Conservation (phyloP, 2,888 invertebrate species). For the Papilio gigon region DNA sequence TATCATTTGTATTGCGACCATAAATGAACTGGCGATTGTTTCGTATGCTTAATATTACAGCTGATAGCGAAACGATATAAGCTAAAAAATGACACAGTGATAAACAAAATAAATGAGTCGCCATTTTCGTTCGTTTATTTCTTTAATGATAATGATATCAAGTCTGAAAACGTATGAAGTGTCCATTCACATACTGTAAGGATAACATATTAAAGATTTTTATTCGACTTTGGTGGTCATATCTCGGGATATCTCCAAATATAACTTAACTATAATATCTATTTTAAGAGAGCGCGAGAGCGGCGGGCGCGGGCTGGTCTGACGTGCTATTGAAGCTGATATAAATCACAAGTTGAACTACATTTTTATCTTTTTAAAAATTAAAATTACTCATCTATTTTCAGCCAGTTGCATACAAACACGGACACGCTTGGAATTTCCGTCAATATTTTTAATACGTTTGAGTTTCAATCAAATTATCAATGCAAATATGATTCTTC, state of each 20-base stretch:
- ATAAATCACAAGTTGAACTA: background rate
- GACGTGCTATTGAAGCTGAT: background rate
- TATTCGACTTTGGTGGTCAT: background rate
- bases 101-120: too few species aligned
- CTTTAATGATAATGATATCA: background rate
- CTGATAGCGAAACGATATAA: background rate
- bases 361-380: background rate
- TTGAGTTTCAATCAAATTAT: background rate
- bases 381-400: background rate
- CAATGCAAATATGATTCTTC: background rate
- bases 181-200: background rate
- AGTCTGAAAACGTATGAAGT: background rate
- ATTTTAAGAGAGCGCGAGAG: background rate
- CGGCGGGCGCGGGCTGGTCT: background rate
- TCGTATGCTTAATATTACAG: background rate
- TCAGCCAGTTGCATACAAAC: background rate
- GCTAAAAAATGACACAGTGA: background rate
- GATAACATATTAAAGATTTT: background rate
- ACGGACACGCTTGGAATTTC: background rate
- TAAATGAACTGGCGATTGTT: background rate
- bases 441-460: background rate
- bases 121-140: background rate
- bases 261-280: background rate
- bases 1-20: background rate
- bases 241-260: background rate